These are phyloP conservation scores for Squalus acanthias DNA, from an alignment of 2,797 vertebrate genomes.

Conservation along the genomic window DNA sequence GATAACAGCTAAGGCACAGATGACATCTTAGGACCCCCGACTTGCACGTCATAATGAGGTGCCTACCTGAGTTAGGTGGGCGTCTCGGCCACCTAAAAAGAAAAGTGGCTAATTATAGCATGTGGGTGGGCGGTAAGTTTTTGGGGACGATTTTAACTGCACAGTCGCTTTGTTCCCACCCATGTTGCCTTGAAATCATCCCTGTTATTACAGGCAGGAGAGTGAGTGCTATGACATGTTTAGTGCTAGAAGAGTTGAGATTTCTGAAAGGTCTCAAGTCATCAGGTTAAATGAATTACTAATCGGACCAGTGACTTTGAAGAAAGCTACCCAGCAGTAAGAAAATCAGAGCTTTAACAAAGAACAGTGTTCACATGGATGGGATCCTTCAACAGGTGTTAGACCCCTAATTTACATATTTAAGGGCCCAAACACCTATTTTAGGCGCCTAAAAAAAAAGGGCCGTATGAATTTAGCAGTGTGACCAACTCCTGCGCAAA, in stretches of 20 bases:
- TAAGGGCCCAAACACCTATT: neutral
- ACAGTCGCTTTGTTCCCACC: neutral
- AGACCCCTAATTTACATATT: neutral
- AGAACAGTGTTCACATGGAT: neutral
- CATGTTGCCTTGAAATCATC: neutral
- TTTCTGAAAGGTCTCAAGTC: neutral
- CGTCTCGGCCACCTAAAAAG: too few relatives aligned
- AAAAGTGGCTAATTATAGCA: too few relatives aligned
- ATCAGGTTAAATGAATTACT: neutral
- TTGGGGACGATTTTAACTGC: too few relatives aligned
- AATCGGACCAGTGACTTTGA: neutral
- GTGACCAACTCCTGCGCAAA: neutral
- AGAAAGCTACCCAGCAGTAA: neutral
- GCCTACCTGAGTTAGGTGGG: too few relatives aligned
- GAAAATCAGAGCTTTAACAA: neutral
- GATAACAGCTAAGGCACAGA: too few relatives aligned
- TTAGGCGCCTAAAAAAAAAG: neutral
- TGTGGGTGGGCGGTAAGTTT: too few relatives aligned
- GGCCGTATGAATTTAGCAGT: neutral
- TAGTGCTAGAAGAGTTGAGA: neutral
- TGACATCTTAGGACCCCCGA: too few relatives aligned
- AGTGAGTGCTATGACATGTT: neutral
- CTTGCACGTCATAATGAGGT: too few relatives aligned
- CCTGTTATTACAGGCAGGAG: neutral
- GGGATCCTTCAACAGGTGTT: neutral